A percentile compares a stretch with the other conserved stretches of the same genome.
Conservation (phyloP, 2,797 vertebrate species). For the Diplodus sargus region DNA sequence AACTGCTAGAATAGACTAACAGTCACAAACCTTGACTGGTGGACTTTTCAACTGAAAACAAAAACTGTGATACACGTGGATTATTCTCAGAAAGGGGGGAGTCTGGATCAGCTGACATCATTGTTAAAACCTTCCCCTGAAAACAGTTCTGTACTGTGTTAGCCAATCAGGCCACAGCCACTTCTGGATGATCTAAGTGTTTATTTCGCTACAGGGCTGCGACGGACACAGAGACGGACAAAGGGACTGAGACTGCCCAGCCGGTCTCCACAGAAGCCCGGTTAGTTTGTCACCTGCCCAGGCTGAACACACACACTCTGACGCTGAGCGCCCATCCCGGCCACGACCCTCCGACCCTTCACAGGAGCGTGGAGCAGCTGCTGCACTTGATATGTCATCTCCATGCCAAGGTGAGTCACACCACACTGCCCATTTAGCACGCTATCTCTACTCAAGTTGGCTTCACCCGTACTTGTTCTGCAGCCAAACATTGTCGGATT, state of each 20-base stretch:
- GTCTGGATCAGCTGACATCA: constrained; percentile 58
- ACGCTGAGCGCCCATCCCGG: constrained; percentile 82
- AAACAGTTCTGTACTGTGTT: constrained; percentile 20
- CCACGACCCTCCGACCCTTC: constrained; percentile 74
- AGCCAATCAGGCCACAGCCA: constrained; percentile 49
- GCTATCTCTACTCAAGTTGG: constrained; percentile 21
- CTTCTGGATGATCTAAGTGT: constrained; percentile 62
- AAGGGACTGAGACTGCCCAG: constrained; percentile 79
- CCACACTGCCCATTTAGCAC: constrained; percentile 41
- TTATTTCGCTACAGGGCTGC: constrained; percentile 84
- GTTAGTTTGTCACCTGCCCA: constrained; percentile 87
- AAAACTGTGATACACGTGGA: constrained; percentile 10
- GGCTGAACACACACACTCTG: constrained; percentile 89
- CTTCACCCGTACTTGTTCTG: constrained; percentile 38
- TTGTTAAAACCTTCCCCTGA: constrained; percentile 40
- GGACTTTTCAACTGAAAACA: constrained; percentile 7
- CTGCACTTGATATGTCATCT: constrained; percentile 81
- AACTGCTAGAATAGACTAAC: constrained; percentile 14
- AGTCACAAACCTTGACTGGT: background rate
- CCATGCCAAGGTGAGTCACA: constrained; percentile 77
- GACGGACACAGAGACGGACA: constrained; percentile 79
- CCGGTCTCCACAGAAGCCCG: constrained; percentile 79
- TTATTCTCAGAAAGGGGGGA: constrained; percentile 29
- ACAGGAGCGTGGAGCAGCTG: constrained; percentile 84
- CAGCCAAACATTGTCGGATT: constrained; percentile 57